Evolutionary conservation across 92 coral and sea anemone species (phyloP).

Genomic region (Umimayanthus chanpuru): DNA sequence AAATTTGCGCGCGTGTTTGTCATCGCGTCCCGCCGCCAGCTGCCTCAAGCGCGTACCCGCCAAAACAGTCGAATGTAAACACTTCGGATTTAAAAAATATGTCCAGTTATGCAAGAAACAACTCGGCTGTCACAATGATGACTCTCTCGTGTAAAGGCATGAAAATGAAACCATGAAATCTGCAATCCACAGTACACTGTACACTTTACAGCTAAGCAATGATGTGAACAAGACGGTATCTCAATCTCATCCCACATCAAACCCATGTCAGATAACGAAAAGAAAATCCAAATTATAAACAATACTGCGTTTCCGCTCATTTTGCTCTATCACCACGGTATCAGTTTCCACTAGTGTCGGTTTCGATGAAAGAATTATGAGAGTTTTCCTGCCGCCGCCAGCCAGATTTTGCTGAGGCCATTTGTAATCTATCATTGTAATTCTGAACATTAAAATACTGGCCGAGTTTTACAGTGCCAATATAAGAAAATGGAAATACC

Average conservation of each 20-base stretch:
- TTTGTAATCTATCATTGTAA: not conserved
- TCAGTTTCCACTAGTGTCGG: not conserved
- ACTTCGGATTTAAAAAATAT: not conserved
- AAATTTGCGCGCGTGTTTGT: not conserved
- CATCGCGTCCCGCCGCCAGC: not conserved
- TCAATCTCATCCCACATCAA: not conserved
- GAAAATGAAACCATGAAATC: not conserved
- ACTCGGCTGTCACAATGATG: too few relatives aligned
- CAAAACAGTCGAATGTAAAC: not conserved
- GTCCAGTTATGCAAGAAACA: too few relatives aligned
- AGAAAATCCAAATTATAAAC: not conserved
- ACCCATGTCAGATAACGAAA: slow-evolving; percentile 1
- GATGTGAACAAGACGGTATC: not conserved
- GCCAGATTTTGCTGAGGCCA: slow-evolving; percentile 10
- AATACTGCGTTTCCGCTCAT: not conserved
- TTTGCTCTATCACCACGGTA: not conserved
- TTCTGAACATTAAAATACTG: not conserved
- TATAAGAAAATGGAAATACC: not conserved
- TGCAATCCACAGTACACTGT: too few relatives aligned
- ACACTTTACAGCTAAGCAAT: not conserved
- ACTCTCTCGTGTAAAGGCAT: not conserved
- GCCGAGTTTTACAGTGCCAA: not conserved
- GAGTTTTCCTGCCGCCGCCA: not conserved
- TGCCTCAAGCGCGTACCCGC: not conserved
- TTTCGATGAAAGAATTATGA: slow-evolving; percentile 13